phyloP scores from a whole-genome alignment of 2,797 vertebrate genomes.

The Myiotriccus ornatus region DNA sequence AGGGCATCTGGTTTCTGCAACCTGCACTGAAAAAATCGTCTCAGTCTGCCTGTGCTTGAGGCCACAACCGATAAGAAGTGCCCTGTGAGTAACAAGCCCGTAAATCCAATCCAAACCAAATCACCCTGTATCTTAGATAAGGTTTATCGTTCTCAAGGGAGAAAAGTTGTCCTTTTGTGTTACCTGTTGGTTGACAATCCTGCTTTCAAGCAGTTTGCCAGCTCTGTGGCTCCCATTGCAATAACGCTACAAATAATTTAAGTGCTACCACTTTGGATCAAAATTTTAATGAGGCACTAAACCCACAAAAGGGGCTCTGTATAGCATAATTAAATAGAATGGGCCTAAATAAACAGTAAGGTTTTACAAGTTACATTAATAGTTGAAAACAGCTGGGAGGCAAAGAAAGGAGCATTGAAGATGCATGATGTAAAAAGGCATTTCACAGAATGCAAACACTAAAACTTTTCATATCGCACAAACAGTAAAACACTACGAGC shows the following conservation, averaged over 20 bases:
- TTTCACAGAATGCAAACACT: slow-evolving; percentile 73
- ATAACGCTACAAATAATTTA: slow-evolving; percentile 24
- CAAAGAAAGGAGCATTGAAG: slow-evolving; percentile 54
- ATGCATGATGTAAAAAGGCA: slow-evolving; percentile 41
- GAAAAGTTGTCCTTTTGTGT: background rate
- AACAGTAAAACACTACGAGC: slow-evolving; percentile 25
- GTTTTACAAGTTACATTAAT: slow-evolving; percentile 25
- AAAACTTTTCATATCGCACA: slow-evolving; percentile 51
- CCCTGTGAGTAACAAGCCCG: background rate
- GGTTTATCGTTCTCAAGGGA: background rate
- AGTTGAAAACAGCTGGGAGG: slow-evolving; percentile 52
- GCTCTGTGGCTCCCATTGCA: background rate
- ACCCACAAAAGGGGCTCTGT: slow-evolving; percentile 63
- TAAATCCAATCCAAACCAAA: slow-evolving; percentile 5
- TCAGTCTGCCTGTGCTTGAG: background rate
- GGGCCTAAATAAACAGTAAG: slow-evolving; percentile 48
- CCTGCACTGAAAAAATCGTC: background rate
- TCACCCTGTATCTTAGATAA: background rate
- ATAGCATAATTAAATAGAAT: slow-evolving; percentile 72
- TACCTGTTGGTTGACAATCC: background rate
- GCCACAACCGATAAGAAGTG: background rate
- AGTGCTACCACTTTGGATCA: slow-evolving; percentile 13
- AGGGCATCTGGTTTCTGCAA: background rate
- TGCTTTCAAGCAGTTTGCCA: background rate
- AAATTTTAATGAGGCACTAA: slow-evolving; percentile 56